Evolutionary conservation across 2,888 invertebrate species (phyloP), one percentile per base, ranked within the genome.

Genomic region (Dascillus cervinus): DNA sequence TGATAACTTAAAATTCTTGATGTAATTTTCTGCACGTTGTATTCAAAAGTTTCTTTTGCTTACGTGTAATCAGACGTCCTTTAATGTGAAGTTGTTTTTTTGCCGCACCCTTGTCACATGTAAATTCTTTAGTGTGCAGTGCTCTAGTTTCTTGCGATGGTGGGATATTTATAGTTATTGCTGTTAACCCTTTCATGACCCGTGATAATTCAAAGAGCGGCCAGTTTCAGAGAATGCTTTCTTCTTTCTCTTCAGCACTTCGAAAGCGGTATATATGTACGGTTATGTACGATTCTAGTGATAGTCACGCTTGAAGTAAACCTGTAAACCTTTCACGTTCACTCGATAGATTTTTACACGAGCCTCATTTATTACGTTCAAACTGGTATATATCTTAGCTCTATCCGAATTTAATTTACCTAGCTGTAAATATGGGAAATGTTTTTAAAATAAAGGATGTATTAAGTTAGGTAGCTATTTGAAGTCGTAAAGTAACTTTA

Each of bases 131-230:
- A 37, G 43, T 39, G 36, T 43, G 36, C 43, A 43, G 41, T 44
- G 43, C 43, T 38, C 46, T 33, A 45, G 39, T 46, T 46, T 45
- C 34, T 42, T 38, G 43, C 46, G 39, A 44, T 42, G 42, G 43
- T 29, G 23, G 23, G 38, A 40, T 49, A 51, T 51, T 48, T 51
- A 51, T 47, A 40, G 48, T 51, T 51, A 51, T 50, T 43, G 43
- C 49, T 41, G 47, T 39, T 50, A 50, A 49, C 49, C 49, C 51
- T 49, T 49, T 43, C 49, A 39, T 46, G 45, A 47, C 48, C 50
- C 46, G 32, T 34, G 45, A 44, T 47, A 48, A 44, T 49, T 49
- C 44, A 43, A 31, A 34, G 28, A 29, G 26, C 38, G 42, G 37
- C 37, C 41, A 41, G 43, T 37, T 36, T 35, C 34, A 37, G 37